Evolutionary conservation across 2,113 vertebrate genomes (phyloP).

Genomic region (Leucoraja erinaceus): DNA sequence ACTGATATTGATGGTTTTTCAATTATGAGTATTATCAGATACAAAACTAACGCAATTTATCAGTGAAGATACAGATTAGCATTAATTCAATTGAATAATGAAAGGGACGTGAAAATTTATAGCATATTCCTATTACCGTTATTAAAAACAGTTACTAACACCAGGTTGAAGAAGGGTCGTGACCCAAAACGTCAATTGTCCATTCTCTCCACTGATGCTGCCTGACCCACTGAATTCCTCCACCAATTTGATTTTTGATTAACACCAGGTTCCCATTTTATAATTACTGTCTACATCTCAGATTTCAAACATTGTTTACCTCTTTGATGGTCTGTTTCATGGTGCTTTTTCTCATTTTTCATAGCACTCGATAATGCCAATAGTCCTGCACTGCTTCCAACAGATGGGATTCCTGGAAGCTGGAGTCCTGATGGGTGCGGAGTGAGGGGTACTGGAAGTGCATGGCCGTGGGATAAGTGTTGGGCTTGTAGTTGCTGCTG

Average conservation of each 20-base stretch:
- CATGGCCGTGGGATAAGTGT: slow-evolving; percentile 75
- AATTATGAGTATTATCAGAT: neutral
- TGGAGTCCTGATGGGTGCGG: slow-evolving; percentile 70
- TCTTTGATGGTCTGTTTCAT: slow-evolving; percentile 78
- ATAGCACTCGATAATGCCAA: slow-evolving; percentile 72
- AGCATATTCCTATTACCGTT: neutral
- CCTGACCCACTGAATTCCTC: too few relatives aligned
- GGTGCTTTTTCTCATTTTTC: slow-evolving; percentile 78
- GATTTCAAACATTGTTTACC: slow-evolving; percentile 48
- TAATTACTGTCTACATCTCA: neutral
- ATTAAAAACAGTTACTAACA: neutral
- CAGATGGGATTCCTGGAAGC: slow-evolving; percentile 69
- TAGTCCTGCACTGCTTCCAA: slow-evolving; percentile 70
- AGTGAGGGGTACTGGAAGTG: slow-evolving; percentile 70
- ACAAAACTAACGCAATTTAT: neutral
- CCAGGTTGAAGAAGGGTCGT: too few relatives aligned
- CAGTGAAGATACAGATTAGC: neutral
- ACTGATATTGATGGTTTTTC: neutral
- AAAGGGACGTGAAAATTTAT: neutral
- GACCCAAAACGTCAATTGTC: too few relatives aligned
- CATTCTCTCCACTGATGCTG: too few relatives aligned
- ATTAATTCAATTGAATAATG: neutral
- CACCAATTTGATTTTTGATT: too few relatives aligned
- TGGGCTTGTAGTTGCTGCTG: slow-evolving; percentile 76
- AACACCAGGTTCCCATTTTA: neutral